Conservation (phyloP, 2,888 invertebrate genomes). For the Phaedon cochleariae region DNA sequence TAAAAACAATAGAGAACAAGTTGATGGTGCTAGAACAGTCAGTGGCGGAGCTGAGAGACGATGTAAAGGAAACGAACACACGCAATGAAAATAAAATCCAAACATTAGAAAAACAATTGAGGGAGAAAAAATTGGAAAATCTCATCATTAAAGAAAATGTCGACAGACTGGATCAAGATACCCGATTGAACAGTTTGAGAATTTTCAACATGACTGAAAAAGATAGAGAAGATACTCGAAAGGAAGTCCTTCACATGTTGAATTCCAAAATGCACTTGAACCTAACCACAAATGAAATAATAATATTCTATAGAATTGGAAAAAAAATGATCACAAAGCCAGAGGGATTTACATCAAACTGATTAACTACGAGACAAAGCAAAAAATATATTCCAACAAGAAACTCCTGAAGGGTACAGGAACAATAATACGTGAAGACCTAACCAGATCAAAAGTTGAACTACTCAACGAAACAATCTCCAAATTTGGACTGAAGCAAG, state of each 20-base stretch:
- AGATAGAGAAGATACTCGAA: not conserved
- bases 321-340: conserved; percentile 65
- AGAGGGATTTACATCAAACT: not conserved
- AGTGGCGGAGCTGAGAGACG: not conserved
- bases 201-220: not conserved
- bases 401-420: not conserved
- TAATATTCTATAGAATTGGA: conserved; percentile 67
- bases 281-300: not conserved
- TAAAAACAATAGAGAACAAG: not conserved
- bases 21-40: not conserved
- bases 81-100: not conserved
- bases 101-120: not conserved
- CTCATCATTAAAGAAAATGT: not conserved
- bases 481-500: not conserved
- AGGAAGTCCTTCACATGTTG: not conserved
- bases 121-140: not conserved
- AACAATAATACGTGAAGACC: not conserved
- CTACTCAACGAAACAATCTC: not conserved
- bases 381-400: not conserved
- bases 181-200: not conserved
- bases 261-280: not conserved
- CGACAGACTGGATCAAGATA: not conserved
- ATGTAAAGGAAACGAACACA: not conserved
- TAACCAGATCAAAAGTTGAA: not conserved
- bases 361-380: not conserved